A percentile compares a stretch with the other conserved stretches of the same genome.
These are phyloP conservation scores for Zapornia atra DNA, from an alignment of 2,113 vertebrate genomes.

Conservation along the genomic window DNA sequence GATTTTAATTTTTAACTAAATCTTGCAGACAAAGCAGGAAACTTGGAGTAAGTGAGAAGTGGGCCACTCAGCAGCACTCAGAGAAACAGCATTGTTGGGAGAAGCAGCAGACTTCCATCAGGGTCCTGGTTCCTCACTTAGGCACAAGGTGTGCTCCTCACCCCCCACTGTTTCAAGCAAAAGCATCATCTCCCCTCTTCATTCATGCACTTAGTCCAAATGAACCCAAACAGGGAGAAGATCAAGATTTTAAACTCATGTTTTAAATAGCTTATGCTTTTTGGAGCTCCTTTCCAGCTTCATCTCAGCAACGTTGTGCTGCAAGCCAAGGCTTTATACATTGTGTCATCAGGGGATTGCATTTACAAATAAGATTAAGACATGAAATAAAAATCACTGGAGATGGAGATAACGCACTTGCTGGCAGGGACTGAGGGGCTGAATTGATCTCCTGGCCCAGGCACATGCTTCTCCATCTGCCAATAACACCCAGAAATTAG, in stretches of 20 bases:
- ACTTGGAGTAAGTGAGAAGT: neutral
- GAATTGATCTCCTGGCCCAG: conserved; percentile 69
- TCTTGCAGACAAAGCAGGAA: neutral
- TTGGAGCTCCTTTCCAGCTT: conserved; percentile 32
- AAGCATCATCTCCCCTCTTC: neutral
- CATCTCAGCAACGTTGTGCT: neutral
- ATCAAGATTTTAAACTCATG: neutral
- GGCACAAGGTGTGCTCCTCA: neutral
- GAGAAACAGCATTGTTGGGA: neutral
- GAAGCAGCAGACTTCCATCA: neutral
- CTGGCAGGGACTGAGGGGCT: conserved; percentile 48
- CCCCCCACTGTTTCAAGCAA: fast-evolving
- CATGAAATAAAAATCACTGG: conserved; percentile 67
- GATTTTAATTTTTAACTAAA: neutral
- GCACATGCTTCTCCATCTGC: neutral
- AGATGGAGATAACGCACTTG: conserved; percentile 68
- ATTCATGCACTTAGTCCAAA: neutral
- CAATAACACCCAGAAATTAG: conserved; percentile 68
- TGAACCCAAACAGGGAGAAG: neutral
- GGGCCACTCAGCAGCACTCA: neutral
- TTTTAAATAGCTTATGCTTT: conserved; percentile 10
- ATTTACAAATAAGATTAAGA: conserved; percentile 70
- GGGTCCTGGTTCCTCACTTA: neutral
- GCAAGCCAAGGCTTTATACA: conserved; percentile 49
- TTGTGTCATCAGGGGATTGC: conserved; percentile 47